Base-by-base conservation (phyloP, 1,140 invertebrate species). In the Ladona fulva region DNA sequence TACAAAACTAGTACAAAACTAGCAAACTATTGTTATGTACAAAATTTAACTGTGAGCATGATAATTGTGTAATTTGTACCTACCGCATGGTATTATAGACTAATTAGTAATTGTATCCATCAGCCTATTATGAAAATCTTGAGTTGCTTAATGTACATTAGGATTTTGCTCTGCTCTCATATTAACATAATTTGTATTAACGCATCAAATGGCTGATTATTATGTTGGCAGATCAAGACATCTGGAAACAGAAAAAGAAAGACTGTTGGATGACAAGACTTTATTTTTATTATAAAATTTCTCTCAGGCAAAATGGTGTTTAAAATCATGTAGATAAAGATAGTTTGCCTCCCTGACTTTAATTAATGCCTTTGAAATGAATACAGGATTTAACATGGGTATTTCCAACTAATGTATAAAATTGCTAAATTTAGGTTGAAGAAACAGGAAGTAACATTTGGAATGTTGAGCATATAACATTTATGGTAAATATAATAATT, bases 1-100 rank as follows among this genome's bases (percentile, higher is more conserved):
- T 66, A 66, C 52, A 66, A 66, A 66, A 66, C 52, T 66, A 66
- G 52, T 66, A 66, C 52, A 66, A 66, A 66, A 66, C 52, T 66
- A 66, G 52, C 52, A 66, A 66, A 66, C 52, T 66, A 66, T 66
- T 66, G 52, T 66, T 66, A 66, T 66, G 52, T 66, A 66, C 52
- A 66, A 66, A 66, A 66, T 66, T 66, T 19, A 22, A 66, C 52
- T 66, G 29, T 37, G 52, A 66, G 52, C 52, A 66, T 66, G 52
- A 66, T 16, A 66, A 66, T 66, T 22, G 52, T 66, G 52, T 66
- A 66, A 66, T 66, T 66, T 66, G 52, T 66, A 66, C 52, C 52
- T 66, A 66, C 52, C 52, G 52, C 52, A 66, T 66, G 52, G 52
- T 66, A 22, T 66, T 66, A 66, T 22, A 66, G 52, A 66, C 52